Evolutionary conservation across 1,140 invertebrate genomes (phyloP), one percentile per base, ranked within the genome.

Genomic region (Saxidomus purpurata): DNA sequence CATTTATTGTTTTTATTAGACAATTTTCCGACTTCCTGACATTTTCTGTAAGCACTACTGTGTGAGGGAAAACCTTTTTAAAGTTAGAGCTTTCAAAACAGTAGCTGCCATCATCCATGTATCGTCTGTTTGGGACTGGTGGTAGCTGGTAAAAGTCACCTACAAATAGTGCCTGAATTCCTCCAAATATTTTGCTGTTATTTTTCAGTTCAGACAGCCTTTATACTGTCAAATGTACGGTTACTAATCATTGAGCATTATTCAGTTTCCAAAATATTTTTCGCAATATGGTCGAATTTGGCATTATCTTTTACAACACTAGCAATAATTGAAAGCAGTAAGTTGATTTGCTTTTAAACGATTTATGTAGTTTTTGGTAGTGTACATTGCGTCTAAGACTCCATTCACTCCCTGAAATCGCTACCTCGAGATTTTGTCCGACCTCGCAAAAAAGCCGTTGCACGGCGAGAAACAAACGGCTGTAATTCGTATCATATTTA

Each of bases 181-280:
- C 61, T 25, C 61, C 31, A 11, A n/a, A n/a, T n/a, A n/a, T n/a
- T n/a, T n/a, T n/a, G n/a, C n/a, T n/a, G n/a, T n/a, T 81, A 40
- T 83, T 61, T 87, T 34, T 82, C 15, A 17, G 15, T 47, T 43
- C 76, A 81, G 40, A 90, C 38, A 47, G 63, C 69, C 49, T 87
- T 61, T 17, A 88, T 28, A 55, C 69, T 76, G 17, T 40, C 49
- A 61, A 90, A 36, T 47, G 69, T 82, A 61, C 67, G 76, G 9
- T 43, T 19, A 61, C 82, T 87, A 4, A 90, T 55, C 84, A 87
- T 90, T n/a, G 89, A 90, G 17, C 87, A 55, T 63, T 90, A 84
- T 63, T 90, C 89, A 82, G 87, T 74, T 15, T 87, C 36, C 2
- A 90, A 19, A 2, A 87, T 77, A 2, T 52, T 76, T 28, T 87